These are phyloP conservation scores for Drosophila ohnishii DNA, from an alignment of 1,140 invertebrate genomes.

Conservation along the genomic window DNA sequence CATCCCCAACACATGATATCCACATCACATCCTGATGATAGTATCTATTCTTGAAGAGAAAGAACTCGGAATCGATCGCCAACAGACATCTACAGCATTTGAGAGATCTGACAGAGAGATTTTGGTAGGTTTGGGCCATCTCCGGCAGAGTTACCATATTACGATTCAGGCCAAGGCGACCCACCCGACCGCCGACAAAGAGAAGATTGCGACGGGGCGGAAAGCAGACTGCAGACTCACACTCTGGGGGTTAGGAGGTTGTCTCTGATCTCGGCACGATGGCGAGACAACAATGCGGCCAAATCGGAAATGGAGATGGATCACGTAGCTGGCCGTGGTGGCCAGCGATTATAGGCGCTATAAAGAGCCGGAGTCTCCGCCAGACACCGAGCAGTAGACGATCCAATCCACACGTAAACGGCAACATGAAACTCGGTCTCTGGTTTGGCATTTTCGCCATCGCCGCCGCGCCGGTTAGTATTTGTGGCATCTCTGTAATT, in stretches of 20 bases:
- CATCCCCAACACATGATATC: background rate
- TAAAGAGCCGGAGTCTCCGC: conserved; percentile 62
- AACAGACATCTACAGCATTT: background rate
- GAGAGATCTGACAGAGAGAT: background rate
- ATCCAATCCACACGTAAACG: conserved; percentile 59
- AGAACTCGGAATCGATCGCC: background rate
- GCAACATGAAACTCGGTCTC: conserved; percentile 75
- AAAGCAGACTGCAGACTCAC: conserved; percentile 5
- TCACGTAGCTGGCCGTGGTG: conserved; percentile 67
- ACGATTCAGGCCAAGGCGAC: conserved; percentile 38
- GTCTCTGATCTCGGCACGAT: conserved; percentile 36
- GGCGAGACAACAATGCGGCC: conserved; percentile 56
- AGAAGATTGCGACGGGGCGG: conserved; percentile 32
- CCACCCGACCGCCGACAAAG: conserved; percentile 11
- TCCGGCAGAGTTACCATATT: background rate
- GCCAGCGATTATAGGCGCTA: conserved; percentile 63
- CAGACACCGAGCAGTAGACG: conserved; percentile 70
- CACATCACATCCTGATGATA: background rate
- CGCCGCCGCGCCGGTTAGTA: conserved; percentile 78
- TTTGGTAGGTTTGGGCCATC: background rate
- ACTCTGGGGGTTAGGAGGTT: conserved; percentile 25
- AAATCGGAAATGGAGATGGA: conserved; percentile 69
- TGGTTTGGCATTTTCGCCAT: conserved; percentile 77
- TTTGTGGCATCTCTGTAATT: background rate
- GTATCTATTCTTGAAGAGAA: background rate